Evolutionary conservation across 2,797 vertebrate species (phyloP).

Genomic region (Phyllotis vaccarum): DNA sequence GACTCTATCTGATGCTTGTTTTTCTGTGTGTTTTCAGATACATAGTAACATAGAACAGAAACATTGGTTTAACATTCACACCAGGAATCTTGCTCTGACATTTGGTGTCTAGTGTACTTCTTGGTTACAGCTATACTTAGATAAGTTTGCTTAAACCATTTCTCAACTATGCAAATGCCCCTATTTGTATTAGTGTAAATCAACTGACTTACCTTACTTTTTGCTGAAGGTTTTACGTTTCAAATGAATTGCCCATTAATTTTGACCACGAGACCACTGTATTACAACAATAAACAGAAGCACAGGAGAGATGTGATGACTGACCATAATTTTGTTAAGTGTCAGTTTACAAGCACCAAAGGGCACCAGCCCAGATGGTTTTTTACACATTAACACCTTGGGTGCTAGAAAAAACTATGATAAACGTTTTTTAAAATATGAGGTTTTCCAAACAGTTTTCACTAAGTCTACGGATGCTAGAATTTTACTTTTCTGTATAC

Average conservation of each 20-base stretch:
- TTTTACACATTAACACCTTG: neutral
- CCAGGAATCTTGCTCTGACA: conserved; percentile 26
- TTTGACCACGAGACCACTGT: conserved; percentile 16
- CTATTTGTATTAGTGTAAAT: conserved; percentile 62
- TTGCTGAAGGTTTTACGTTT: conserved; percentile 51
- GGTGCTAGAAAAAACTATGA: neutral
- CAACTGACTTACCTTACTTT: conserved; percentile 62
- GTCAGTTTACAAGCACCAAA: neutral
- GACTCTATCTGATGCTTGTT: neutral
- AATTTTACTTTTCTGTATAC: neutral
- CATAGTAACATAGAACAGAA: conserved; percentile 14
- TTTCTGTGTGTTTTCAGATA: neutral
- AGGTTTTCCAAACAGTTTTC: conserved; percentile 11
- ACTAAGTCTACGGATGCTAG: neutral
- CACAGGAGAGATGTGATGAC: neutral
- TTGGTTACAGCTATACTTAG: conserved; percentile 42
- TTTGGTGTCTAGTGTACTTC: conserved; percentile 59
- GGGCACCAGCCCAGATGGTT: neutral
- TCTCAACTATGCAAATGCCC: conserved; percentile 42
- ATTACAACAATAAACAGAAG: conserved; percentile 58
- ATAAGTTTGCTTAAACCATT: conserved; percentile 52
- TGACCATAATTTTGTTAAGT: neutral
- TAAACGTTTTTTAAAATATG: neutral
- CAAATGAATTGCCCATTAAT: conserved; percentile 54
- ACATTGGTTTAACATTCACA: conserved; percentile 28